Base-by-base conservation (phyloP, 2,113 vertebrate species). In the Urocolius indicus region DNA sequence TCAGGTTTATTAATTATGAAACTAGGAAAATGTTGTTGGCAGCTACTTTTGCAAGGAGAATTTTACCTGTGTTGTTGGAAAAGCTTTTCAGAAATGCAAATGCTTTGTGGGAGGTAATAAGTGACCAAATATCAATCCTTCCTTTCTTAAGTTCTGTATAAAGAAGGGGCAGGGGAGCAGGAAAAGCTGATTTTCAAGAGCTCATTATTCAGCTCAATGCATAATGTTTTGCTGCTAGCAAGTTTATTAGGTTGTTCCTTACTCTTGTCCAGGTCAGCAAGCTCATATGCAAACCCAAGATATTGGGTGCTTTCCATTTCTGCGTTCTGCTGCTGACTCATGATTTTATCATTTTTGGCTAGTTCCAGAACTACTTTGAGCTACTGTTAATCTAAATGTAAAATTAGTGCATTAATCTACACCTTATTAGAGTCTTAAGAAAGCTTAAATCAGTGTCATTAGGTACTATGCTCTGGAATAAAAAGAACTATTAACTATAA, bases 1-100 rank as follows among this genome's bases (percentile, higher is more conserved):
- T 71, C 59, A 32, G 76, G 58, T 96, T 90, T 89, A 65, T 73
- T 87, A 82, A 89, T 90, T 82, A 79, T 34, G 79, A 72, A 93
- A 66, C 85, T 45, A 58, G 51, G 54, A n/a, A 84, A 84, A 71
- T 43, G 57, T 34, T 88, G 79, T 32, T 1, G 0, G 84, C 0
- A 8, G 66, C 49, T 86, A 5, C 52, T 93, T 86, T 26, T 81
- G 73, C 54, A 62, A 76, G 38, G 52, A 61, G 41, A 65, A 24
- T 61, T 92, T 75, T 61, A 20, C 27, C 57, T 72, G 45, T 11
- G 38, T 48, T 48, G 79, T 46, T 84, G 52, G 69, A 94, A 83
- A 55, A 4, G 48, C 61, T 22, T 5, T 5, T 62, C 38, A 49
- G 69, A 66, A 79, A 63, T 67, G 1, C 21, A 51, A 63, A 34